Conservation (phyloP, 1,140 invertebrate genomes). For the Drosophila quadrilineata region DNA sequence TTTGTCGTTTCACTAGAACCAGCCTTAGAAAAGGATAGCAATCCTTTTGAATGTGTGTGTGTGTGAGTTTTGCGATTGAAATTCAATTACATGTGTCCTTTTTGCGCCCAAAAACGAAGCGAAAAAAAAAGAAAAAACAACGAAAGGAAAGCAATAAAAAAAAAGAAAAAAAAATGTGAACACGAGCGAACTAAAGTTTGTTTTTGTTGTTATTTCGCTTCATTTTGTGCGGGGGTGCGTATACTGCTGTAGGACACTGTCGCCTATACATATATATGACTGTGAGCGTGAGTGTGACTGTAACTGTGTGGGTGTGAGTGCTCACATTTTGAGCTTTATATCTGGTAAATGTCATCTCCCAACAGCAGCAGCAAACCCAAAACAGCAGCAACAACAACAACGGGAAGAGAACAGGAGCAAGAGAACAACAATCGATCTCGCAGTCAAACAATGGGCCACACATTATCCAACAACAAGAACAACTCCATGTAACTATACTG, state of each 20-base stretch:
- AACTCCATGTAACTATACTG: slow-evolving; percentile 63
- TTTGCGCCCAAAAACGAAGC: slow-evolving; percentile 52
- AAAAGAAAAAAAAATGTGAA: slow-evolving; percentile 2
- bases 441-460: slow-evolving; percentile 39
- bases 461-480: slow-evolving; percentile 54
- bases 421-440: slow-evolving; percentile 28
- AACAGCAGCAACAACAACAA: neutral
- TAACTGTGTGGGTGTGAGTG: slow-evolving; percentile 1
- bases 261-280: too few relatives aligned
- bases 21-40: slow-evolving; percentile 1
- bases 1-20: slow-evolving; percentile 61
- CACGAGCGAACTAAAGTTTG: slow-evolving; percentile 47
- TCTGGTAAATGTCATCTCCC: slow-evolving; percentile 72
- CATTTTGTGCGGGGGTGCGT: slow-evolving; percentile 8
- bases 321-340: slow-evolving; percentile 64
- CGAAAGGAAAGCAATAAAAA: slow-evolving; percentile 41
- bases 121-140: slow-evolving; percentile 22
- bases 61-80: slow-evolving; percentile 67
- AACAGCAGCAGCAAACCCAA: slow-evolving; percentile 17
- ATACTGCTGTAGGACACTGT: too few relatives aligned
- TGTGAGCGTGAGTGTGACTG: neutral
- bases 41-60: slow-evolving; percentile 35
- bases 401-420: neutral
- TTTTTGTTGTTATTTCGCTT: slow-evolving; percentile 24
- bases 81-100: slow-evolving; percentile 79